Percentiles rank a stretch among this genome's conserved stretches.
These are phyloP conservation scores for Gasterosteus nipponicus DNA, from an alignment of 2,113 vertebrate species.

Conservation along the genomic window DNA sequence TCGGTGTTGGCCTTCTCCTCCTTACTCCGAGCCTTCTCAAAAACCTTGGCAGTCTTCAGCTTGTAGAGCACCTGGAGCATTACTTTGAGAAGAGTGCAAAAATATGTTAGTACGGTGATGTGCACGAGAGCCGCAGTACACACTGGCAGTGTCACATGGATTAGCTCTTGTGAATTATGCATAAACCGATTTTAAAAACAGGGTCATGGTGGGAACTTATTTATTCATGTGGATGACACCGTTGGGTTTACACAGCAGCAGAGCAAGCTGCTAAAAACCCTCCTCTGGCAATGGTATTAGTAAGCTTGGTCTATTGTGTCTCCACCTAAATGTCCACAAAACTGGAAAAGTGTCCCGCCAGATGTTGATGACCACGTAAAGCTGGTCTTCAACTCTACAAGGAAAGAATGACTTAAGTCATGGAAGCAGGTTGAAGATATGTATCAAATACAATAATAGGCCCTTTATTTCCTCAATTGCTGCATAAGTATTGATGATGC, in stretches of 20 bases:
- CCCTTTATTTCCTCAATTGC: neutral
- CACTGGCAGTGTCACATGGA: neutral
- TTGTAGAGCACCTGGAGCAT: constrained; percentile 98
- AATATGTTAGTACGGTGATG: neutral
- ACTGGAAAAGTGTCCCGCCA: neutral
- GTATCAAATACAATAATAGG: neutral
- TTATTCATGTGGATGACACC: constrained; percentile 11
- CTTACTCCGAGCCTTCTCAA: constrained; percentile 91
- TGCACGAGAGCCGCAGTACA: neutral
- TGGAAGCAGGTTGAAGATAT: neutral
- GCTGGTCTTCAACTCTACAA: neutral
- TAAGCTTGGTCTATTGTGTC: neutral
- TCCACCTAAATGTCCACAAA: neutral
- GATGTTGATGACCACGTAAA: neutral
- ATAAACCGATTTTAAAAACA: neutral
- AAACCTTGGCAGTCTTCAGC: constrained; percentile 98
- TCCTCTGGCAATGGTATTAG: neutral
- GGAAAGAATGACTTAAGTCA: neutral
- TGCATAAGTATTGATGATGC: neutral
- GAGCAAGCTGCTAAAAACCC: neutral
- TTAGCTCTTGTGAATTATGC: neutral
- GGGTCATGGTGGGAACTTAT: too few species aligned
- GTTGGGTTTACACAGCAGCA: neutral
- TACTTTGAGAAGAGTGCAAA: constrained; percentile 76
- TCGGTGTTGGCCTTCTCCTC: constrained; percentile 92